A percentile compares a stretch with the other conserved stretches of the same genome.
Evolutionary conservation across 53 echinoderm and acorn worm genomes (phyloP).

Genomic region (Crossaster papposus): DNA sequence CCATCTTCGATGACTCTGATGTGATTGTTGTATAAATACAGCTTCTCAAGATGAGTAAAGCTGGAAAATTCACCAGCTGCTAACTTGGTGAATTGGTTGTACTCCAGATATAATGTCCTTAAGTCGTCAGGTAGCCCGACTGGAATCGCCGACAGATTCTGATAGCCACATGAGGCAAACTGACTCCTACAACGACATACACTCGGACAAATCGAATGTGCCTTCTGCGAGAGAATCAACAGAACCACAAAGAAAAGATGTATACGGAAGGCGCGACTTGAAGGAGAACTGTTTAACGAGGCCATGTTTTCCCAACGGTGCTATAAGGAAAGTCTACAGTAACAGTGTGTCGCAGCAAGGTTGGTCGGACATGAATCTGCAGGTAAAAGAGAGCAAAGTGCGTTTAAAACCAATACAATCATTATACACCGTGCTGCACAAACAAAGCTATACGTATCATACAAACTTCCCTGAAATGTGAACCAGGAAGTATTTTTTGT

Average conservation of each 20-base stretch:
- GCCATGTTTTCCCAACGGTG: not conserved
- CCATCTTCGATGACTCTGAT: conserved; percentile 18
- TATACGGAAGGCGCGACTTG: not conserved
- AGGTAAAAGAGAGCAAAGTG: too few relatives aligned
- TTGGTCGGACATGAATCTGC: not conserved
- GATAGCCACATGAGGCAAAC: not conserved
- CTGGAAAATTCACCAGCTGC: conserved; percentile 1
- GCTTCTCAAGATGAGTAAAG: not conserved
- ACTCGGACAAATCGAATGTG: not conserved
- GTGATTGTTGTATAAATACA: conserved; percentile 25
- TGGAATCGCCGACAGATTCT: not conserved
- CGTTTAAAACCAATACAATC: too few relatives aligned
- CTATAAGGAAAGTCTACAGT: too few relatives aligned
- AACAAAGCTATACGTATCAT: too few relatives aligned
- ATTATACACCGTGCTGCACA: too few relatives aligned
- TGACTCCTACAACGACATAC: not conserved
- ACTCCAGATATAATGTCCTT: not conserved
- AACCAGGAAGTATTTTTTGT: too few relatives aligned
- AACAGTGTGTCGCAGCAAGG: not conserved
- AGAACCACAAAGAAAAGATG: not conserved
- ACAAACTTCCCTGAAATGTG: too few relatives aligned
- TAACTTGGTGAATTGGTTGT: conserved; percentile 35
- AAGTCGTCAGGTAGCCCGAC: not conserved
- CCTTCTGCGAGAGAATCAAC: not conserved
- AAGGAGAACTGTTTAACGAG: not conserved